Conservation (phyloP, 2,797 vertebrate genomes). For the Bradypus variegatus region DNA sequence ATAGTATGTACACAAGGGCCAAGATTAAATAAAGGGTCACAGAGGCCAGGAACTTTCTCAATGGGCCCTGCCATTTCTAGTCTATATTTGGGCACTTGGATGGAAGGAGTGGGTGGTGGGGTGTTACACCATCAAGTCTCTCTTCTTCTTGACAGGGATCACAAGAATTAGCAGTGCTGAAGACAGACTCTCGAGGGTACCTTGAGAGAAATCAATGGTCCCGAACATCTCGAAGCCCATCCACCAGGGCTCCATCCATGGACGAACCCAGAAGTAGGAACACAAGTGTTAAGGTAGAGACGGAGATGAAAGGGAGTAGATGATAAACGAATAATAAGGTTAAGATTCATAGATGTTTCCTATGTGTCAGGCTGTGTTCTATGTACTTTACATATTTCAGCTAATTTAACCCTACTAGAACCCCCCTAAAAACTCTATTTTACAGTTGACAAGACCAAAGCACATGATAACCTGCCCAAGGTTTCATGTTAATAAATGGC, state of each 20-base stretch:
- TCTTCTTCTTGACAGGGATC: slow-evolving; percentile 47
- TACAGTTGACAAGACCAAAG: background rate
- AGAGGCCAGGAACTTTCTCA: background rate
- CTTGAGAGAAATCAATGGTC: slow-evolving; percentile 31
- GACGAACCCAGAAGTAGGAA: slow-evolving; percentile 50
- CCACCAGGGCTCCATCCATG: background rate
- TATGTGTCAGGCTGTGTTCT: background rate
- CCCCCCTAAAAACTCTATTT: background rate
- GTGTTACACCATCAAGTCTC: background rate
- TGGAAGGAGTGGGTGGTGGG: background rate
- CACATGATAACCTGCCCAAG: background rate
- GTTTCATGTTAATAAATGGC: background rate
- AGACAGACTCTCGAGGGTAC: slow-evolving; percentile 43
- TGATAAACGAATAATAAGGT: background rate
- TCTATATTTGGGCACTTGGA: background rate
- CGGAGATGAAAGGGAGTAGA: background rate
- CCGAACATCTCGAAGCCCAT: slow-evolving; percentile 19
- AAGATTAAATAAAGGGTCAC: background rate
- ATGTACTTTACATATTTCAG: background rate
- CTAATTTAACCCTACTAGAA: background rate
- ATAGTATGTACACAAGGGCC: background rate
- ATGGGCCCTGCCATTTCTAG: background rate
- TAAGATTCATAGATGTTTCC: background rate
- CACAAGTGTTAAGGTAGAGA: slow-evolving; percentile 42
- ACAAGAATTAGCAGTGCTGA: slow-evolving; percentile 34